A percentile compares a stretch with the other conserved stretches of the same genome.
Evolutionary conservation across 2,797 vertebrate genomes (phyloP).

Genomic region (Lithobates pipiens): DNA sequence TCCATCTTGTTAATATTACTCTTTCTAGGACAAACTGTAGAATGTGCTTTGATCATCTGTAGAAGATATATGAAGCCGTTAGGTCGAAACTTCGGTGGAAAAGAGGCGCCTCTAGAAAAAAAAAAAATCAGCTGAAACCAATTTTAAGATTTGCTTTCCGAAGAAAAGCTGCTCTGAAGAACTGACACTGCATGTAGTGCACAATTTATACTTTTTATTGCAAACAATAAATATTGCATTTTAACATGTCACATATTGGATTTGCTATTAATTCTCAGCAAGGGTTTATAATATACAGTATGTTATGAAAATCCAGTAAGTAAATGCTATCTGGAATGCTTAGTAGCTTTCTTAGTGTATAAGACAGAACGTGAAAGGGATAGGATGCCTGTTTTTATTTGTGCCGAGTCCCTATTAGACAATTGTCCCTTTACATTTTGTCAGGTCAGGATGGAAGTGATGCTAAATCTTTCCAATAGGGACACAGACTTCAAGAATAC

Average conservation of each 20-base stretch:
- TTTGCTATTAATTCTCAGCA: constrained; percentile 54
- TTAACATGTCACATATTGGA: constrained; percentile 45
- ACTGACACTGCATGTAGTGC: constrained; percentile 54
- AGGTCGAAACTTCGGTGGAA: constrained; percentile 56
- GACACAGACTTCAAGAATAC: too few relatives aligned
- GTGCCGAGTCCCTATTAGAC: too few relatives aligned
- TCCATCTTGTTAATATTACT: constrained; percentile 46
- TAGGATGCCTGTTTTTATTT: too few relatives aligned
- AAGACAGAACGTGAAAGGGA: too few relatives aligned
- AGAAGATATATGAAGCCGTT: constrained; percentile 61
- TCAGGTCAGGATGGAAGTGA: too few relatives aligned
- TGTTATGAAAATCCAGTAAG: constrained; percentile 31
- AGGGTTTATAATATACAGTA: constrained; percentile 23
- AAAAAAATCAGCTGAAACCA: constrained; percentile 65
- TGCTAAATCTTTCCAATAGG: too few relatives aligned
- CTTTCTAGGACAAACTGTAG: constrained; percentile 61
- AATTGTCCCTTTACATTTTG: too few relatives aligned
- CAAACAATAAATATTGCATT: constrained; percentile 52
- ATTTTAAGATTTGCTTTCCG: constrained; percentile 53
- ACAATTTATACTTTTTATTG: constrained; percentile 54
- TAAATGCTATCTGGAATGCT: constrained; percentile 13
- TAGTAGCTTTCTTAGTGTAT: not conserved
- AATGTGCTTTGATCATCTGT: constrained; percentile 55
- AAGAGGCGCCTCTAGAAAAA: constrained; percentile 63
- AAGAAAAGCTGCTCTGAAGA: constrained; percentile 53